Conservation (phyloP, 1,140 invertebrate genomes). For the Macrosteles quadrilineatus region DNA sequence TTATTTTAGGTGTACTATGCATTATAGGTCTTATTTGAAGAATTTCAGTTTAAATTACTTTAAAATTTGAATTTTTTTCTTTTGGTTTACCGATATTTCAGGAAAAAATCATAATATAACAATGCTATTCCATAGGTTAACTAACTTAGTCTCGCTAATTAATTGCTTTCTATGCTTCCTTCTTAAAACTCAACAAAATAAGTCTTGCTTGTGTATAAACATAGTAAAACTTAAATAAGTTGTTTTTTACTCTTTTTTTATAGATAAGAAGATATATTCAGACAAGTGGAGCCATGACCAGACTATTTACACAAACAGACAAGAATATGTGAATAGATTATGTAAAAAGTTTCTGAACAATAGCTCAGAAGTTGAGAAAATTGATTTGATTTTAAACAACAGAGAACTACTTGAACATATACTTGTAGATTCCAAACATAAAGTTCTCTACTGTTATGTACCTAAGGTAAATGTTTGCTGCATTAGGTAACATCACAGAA, state of each 20-base stretch:
- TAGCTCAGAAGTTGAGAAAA: constrained; percentile 1
- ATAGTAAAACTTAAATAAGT: too few species aligned
- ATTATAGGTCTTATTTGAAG: too few species aligned
- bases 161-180: too few species aligned
- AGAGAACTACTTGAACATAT: constrained; percentile 63
- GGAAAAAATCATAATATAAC: too few species aligned
- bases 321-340: constrained; percentile 41
- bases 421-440: constrained; percentile 77
- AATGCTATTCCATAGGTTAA: constrained; percentile 52
- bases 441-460: constrained; percentile 88
- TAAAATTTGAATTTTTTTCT: too few species aligned
- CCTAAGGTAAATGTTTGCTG: constrained; percentile 77
- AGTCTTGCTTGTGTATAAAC: too few species aligned
- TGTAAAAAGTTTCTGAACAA: constrained; percentile 31
- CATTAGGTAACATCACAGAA: too few species aligned
- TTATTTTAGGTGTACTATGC: too few species aligned
- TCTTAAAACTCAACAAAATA: not conserved
- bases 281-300: constrained; percentile 15
- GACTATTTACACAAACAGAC: constrained; percentile 38
- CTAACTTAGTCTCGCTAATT: too few species aligned
- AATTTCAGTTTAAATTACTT: too few species aligned
- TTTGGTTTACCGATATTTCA: too few species aligned
- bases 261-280: constrained; percentile 6
- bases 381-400: constrained; percentile 33
- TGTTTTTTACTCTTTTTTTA: not conserved